Evolutionary conservation across 2,888 invertebrate genomes (phyloP).

Genomic region (Silvanus unidentatus): DNA sequence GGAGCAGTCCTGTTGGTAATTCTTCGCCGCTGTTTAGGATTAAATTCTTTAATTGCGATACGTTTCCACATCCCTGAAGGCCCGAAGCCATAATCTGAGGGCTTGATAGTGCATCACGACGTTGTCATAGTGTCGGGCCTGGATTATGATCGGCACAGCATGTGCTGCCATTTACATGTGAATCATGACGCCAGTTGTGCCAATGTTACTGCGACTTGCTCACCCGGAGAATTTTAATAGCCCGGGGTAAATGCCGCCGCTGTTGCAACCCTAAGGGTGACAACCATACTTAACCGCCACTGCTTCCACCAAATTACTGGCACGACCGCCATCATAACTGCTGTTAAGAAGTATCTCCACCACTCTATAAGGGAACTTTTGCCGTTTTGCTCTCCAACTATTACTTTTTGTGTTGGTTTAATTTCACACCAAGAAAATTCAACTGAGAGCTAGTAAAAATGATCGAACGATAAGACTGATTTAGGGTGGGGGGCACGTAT

Average conservation of each 20-base stretch:
- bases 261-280: constrained; percentile 12
- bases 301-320: constrained; percentile 9
- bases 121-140: constrained; percentile 12
- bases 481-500: too few relatives aligned
- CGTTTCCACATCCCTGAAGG: too few relatives aligned
- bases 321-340: constrained; percentile 5
- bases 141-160: constrained; percentile 36
- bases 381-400: too few relatives aligned
- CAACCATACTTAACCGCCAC: constrained; percentile 10
- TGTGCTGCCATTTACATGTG: constrained; percentile 41
- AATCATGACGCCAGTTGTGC: constrained; percentile 41
- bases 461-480: too few relatives aligned
- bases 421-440: too few relatives aligned
- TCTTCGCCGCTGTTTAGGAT: too few relatives aligned
- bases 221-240: constrained; percentile 38
- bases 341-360: constrained; percentile 5
- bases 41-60: too few relatives aligned
- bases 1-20: too few relatives aligned
- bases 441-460: too few relatives aligned
- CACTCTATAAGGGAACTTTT: too few relatives aligned
- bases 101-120: constrained; percentile 14
- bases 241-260: constrained; percentile 24
- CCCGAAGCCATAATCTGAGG: too few relatives aligned
- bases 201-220: constrained; percentile 33
- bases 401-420: too few relatives aligned